Evolutionary conservation across 2,113 vertebrate species (phyloP), one percentile per base, ranked within the genome.

Genomic region (Paratilapia polleni): DNA sequence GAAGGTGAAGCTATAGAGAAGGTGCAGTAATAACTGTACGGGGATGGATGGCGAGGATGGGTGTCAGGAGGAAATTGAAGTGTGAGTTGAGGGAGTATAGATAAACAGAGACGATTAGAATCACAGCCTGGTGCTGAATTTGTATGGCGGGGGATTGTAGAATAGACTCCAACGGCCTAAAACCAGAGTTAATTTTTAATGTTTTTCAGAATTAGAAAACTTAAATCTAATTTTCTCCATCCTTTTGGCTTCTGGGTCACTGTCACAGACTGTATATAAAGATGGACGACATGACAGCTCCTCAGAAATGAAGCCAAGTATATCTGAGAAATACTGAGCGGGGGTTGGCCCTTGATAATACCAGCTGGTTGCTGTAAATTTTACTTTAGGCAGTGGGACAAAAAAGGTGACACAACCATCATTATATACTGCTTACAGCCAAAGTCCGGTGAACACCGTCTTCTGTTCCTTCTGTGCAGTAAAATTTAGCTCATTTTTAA

Each of bases 321-420:
- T 22, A 28, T 59, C 57, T 26, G 12, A 2, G 24, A 15, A 2
- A 10, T 0, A 0, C 19, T 19, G 59, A 61, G 15, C 26, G 1
- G 17, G 17, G 59, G 28, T 2, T 61, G 28, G 8, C 8, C 17
- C 28, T 19, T 9, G 17, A 26, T 6, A 26, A 61, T 28, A 61
- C 28, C 28, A 2, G 17, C 59, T 19, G 19, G 28, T 61, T 41
- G 8, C 10, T 41, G 38, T 41, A 34, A 15, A 61, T 61, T 49
- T 49, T 7, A 17, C 15, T 49, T 49, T 49, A 6, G 15, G 47
- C 19, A 10, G 17, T 20, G 28, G 17, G 28, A 34, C 8, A 28
- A 62, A 2, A 36, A 9, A 10, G 20, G 5, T 43, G 12, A 43
- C 13, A 13, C 12, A 13, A 43, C 41, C 12, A 43, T 13, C 28